Percentiles rank a stretch among this genome's conserved stretches.
These are phyloP conservation scores for Megaustenia siamemsis DNA, from an alignment of 2,888 invertebrate genomes.

Conservation along the genomic window DNA sequence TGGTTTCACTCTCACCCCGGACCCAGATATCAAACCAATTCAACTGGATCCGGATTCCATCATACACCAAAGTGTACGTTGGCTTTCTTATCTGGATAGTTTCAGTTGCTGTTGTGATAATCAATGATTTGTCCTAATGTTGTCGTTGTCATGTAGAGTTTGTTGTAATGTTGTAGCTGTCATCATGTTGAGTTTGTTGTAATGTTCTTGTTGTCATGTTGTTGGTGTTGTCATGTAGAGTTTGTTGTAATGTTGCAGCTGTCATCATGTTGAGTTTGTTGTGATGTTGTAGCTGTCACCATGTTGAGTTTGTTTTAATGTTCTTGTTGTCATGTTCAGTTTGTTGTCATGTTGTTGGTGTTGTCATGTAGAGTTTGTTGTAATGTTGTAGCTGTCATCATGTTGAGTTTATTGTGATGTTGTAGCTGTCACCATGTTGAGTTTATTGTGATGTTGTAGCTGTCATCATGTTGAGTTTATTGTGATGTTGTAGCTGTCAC, in stretches of 20 bases:
- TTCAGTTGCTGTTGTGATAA: neutral
- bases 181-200: neutral
- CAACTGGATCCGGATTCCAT: constrained; percentile 49
- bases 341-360: neutral
- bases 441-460: too few relatives aligned
- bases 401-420: too few relatives aligned
- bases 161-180: neutral
- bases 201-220: constrained; percentile 29
- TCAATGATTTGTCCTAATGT: neutral
- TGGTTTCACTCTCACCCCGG: constrained; percentile 47
- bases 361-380: neutral
- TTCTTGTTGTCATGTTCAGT: too few relatives aligned
- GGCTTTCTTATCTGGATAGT: neutral
- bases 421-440: neutral
- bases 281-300: neutral
- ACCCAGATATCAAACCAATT: constrained; percentile 44
- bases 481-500: too few relatives aligned
- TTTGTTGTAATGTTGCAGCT: neutral
- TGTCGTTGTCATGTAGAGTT: neutral
- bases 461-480: too few relatives aligned
- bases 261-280: neutral
- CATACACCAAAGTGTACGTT: constrained; percentile 48
- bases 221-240: too few relatives aligned
- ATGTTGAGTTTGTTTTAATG: too few relatives aligned
- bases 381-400: too few relatives aligned